Evolutionary conservation across 1,140 invertebrate genomes (phyloP).

Genomic region (Drosophila orosa): DNA sequence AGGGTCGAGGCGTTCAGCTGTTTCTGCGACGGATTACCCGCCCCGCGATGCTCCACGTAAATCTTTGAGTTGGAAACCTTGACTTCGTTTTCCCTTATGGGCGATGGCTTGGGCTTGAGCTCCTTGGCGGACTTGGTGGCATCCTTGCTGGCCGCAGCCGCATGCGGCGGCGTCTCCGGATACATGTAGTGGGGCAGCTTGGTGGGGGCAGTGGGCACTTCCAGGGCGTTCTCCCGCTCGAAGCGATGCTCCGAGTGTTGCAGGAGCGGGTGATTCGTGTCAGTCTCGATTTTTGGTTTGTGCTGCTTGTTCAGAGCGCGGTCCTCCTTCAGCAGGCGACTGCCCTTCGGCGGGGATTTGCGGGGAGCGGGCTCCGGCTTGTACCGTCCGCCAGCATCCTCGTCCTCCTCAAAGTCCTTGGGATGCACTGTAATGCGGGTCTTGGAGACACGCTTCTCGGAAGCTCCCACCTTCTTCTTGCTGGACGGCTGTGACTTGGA

Average conservation of each 20-base stretch:
- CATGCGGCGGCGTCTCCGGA: slow-evolving; percentile 84
- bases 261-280: slow-evolving; percentile 87
- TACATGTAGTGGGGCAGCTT: slow-evolving; percentile 88
- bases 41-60: slow-evolving; percentile 19
- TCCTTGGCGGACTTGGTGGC: slow-evolving; percentile 39
- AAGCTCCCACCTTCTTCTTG: slow-evolving; percentile 50
- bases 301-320: slow-evolving; percentile 73
- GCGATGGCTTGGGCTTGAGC: slow-evolving; percentile 67
- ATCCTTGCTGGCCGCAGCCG: slow-evolving; percentile 19
- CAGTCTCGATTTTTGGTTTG: slow-evolving; percentile 69
- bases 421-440: slow-evolving; percentile 77
- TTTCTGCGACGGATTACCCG: slow-evolving; percentile 53
- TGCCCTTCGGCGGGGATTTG: slow-evolving; percentile 70
- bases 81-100: slow-evolving; percentile 81
- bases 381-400: slow-evolving; percentile 82
- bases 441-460: slow-evolving; percentile 85
- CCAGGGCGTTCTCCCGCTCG: slow-evolving; percentile 87
- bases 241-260: slow-evolving; percentile 91
- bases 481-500: slow-evolving; percentile 56
- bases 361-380: slow-evolving; percentile 83
- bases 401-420: slow-evolving; percentile 54
- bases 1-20: slow-evolving; percentile 78
- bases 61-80: slow-evolving; percentile 72
- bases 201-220: slow-evolving; percentile 88
- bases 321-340: slow-evolving; percentile 75